These are phyloP conservation scores for Montifringilla adamsi DNA, from an alignment of 2,113 vertebrate genomes.

Conservation along the genomic window DNA sequence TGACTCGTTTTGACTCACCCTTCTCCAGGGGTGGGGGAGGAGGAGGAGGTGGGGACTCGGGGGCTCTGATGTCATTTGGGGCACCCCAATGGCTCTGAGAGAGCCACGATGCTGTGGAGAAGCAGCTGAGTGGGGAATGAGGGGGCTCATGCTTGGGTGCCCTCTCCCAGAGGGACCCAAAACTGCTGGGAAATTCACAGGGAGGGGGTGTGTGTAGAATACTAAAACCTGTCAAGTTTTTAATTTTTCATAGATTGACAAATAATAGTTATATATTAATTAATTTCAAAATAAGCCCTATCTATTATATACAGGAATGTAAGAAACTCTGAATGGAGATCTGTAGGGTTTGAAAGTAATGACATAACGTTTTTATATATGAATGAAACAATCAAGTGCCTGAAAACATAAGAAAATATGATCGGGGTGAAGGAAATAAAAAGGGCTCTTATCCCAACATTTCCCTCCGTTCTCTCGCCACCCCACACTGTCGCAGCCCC, in stretches of 20 bases:
- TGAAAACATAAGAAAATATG: background rate
- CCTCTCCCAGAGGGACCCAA: background rate
- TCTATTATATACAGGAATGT: background rate
- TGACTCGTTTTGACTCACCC: background rate
- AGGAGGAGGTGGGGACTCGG: background rate
- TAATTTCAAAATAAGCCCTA: background rate
- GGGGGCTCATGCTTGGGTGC: background rate
- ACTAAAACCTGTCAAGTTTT: background rate
- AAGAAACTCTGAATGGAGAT: background rate
- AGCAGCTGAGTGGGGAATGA: background rate
- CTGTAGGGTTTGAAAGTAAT: background rate
- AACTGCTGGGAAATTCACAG: background rate
- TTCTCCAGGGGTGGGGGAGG: background rate
- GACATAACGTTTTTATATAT: background rate
- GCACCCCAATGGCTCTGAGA: background rate
- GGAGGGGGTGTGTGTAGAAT: background rate
- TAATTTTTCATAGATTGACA: background rate
- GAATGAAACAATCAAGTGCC: background rate
- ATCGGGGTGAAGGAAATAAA: background rate
- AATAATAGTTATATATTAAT: background rate
- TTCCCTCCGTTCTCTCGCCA: accelerated
- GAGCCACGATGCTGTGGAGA: background rate
- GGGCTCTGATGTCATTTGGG: background rate
- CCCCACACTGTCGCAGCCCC: accelerated
- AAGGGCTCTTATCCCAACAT: accelerated